A percentile compares a stretch with the other conserved stretches of the same genome.
phyloP scores from a whole-genome alignment of 2,888 invertebrate species.

The Pristionchus maxplancki region DNA sequence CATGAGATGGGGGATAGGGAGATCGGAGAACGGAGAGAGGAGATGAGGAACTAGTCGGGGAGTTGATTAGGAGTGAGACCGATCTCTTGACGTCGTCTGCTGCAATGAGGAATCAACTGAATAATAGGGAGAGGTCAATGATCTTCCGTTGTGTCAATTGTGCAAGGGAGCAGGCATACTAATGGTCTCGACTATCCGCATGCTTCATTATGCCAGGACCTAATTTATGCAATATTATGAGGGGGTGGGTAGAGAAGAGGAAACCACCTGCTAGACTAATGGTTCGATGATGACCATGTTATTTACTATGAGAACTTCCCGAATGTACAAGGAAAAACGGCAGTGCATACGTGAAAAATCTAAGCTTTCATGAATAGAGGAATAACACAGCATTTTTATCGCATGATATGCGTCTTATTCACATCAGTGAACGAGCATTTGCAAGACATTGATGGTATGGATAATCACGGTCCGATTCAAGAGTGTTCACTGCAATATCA shows the following conservation, averaged over 20 bases:
- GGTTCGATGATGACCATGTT: not conserved
- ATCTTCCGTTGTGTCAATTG: not conserved
- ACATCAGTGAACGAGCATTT: not conserved
- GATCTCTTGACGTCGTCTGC: not conserved
- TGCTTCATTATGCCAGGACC: constrained; percentile 3
- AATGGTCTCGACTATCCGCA: constrained; percentile 3
- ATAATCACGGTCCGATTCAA: not conserved
- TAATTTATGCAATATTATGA: constrained; percentile 24
- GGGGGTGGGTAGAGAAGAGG: not conserved
- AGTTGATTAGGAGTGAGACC: not conserved
- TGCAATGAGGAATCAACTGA: not conserved
- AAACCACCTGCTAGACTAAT: not conserved
- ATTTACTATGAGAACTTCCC: not conserved
- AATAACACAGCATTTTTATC: not conserved
- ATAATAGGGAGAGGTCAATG: not conserved
- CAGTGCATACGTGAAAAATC: not conserved
- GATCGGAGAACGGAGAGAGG: constrained; percentile 17
- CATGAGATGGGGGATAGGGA: not conserved
- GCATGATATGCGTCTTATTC: not conserved
- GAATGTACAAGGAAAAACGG: not conserved
- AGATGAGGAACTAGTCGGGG: constrained; percentile 3
- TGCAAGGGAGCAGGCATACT: not conserved
- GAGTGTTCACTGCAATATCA: not conserved
- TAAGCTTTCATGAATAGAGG: not conserved
- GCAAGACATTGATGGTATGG: not conserved